These are phyloP conservation scores for Nansenia antarctica DNA, from an alignment of 2,113 vertebrate species.

Conservation along the genomic window DNA sequence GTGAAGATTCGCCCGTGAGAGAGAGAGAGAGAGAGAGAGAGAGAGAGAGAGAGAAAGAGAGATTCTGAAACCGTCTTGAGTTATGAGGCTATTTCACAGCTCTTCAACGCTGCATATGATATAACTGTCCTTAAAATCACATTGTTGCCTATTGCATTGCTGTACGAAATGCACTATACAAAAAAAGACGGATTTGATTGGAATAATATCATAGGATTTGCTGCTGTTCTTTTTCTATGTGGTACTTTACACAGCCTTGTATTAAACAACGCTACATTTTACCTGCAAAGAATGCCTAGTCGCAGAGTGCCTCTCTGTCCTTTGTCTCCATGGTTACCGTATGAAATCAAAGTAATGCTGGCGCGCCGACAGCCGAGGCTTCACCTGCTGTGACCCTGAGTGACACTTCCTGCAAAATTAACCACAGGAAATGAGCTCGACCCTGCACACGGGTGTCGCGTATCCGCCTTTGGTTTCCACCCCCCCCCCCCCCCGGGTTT, in stretches of 20 bases:
- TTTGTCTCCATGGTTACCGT: too few relatives aligned
- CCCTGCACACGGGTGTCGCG: conserved; percentile 31
- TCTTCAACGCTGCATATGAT: conserved; percentile 7
- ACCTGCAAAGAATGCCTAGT: too few relatives aligned
- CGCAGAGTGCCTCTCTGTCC: too few relatives aligned
- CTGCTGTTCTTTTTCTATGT: too few relatives aligned
- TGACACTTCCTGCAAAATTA: not conserved
- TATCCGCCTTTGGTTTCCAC: conserved; percentile 36
- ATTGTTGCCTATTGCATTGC: too few relatives aligned
- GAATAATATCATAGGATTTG: too few relatives aligned
- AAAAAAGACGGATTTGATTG: too few relatives aligned
- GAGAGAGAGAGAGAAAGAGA: not conserved
- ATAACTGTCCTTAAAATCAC: too few relatives aligned
- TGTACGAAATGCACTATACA: too few relatives aligned
- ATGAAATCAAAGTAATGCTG: too few relatives aligned
- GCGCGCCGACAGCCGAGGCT: not conserved
- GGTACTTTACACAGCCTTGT: too few relatives aligned
- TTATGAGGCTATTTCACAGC: not conserved
- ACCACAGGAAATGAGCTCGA: conserved; percentile 19
- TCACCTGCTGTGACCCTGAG: not conserved
- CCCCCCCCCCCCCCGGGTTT: conserved; percentile 15
- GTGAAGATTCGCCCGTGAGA: not conserved
- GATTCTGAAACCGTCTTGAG: not conserved
- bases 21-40: not conserved
- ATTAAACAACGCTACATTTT: too few relatives aligned